Base-by-base conservation (phyloP, 2,113 vertebrate genomes). In the Oreamnos americanus region DNA sequence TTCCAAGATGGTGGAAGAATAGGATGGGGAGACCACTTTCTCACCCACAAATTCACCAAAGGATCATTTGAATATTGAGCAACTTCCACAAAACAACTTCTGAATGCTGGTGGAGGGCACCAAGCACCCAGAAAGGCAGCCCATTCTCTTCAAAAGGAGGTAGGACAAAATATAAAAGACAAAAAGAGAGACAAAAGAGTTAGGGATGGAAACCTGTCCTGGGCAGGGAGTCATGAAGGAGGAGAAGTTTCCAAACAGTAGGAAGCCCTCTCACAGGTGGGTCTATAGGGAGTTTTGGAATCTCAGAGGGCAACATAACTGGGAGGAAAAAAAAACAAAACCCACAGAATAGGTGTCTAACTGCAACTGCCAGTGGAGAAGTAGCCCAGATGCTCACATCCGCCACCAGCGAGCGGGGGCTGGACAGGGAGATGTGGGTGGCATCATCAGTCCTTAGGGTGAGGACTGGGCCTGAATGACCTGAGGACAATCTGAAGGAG, bases 361-460 rank as follows among this genome's bases (percentile, higher is more conserved):
- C 36, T 39, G 36, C 10, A 39, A 74, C 67, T 74, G 5, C n/a
- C n/a, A 74, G 5, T 5, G 19, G 67, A 74, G n/a, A 74, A 39
- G 36, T 74, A 74, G 67, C 67, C 67, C 67, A 74, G 67, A 74
- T 1, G 5, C n/a, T 74, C 36, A 39, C 67, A 74, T 74, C n/a
- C 0, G 0, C 19, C 36, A 74, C 36, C n/a, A 39, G 21, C 1
- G 0, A 74, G 10, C 0, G 0, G 10, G 10, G 5, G 19, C 67
- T 74, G 67, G 36, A 74, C 67, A 39, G 67, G 67, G 21, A 74
- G 5, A 21, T 10, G 10, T 74, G 67, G 67, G 67, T 11, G 0
- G n/a, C 67, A 13, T 39, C 67, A 74, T 39, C 5, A 1, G 19
- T 74, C 67, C 19, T 12, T 74, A 25, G 67, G 19, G 67, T 74